Percentiles rank a stretch among this genome's conserved stretches.
Conservation (phyloP, 2,113 vertebrate genomes). For the Taurulus bubalis region DNA sequence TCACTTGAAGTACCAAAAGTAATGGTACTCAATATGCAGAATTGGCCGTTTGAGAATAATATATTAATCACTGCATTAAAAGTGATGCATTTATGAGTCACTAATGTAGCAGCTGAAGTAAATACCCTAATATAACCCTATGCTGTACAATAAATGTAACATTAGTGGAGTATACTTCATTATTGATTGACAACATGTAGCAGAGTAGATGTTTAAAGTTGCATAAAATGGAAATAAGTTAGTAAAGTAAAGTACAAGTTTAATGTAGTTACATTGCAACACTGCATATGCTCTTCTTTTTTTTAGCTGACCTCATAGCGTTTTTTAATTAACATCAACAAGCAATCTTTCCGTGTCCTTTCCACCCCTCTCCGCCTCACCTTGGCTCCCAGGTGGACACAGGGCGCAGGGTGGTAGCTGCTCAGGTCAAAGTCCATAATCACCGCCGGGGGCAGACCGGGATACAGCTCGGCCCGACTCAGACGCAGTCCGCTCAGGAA, state of each 20-base stretch:
- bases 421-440: constrained; percentile 85
- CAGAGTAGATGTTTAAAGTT: not conserved
- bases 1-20: not conserved
- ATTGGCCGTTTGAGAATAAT: not conserved
- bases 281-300: not conserved
- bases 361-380: constrained; percentile 43
- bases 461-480: constrained; percentile 82
- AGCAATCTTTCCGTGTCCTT: not conserved
- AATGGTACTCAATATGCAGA: not conserved
- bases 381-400: constrained; percentile 83
- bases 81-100: not conserved
- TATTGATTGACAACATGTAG: not conserved
- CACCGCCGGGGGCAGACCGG: constrained; percentile 71
- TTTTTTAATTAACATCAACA: not conserved
- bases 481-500: constrained; percentile 84
- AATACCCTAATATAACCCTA: not conserved
- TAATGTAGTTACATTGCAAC: not conserved
- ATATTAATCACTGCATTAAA: not conserved
- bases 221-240: not conserved
- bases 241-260: not conserved
- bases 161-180: not conserved
- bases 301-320: not conserved
- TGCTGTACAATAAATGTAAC: not conserved
- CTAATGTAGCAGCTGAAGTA: not conserved
- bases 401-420: constrained; percentile 76